phyloP scores from a whole-genome alignment of 2,888 invertebrate species.

The Ceriagrion tenellum region DNA sequence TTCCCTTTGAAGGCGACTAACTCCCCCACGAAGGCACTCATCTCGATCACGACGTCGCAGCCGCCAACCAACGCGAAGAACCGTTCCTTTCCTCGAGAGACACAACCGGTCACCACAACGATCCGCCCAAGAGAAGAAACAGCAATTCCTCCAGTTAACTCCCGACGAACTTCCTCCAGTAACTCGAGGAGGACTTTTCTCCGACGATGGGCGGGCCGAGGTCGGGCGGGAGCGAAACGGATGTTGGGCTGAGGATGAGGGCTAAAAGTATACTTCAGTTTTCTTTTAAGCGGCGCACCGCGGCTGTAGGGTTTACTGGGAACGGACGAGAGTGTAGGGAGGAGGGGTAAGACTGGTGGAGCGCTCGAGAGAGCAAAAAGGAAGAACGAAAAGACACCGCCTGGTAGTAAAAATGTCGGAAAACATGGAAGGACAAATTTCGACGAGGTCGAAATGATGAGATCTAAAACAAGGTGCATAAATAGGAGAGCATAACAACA shows the following conservation, averaged over 20 bases:
- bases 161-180: background rate
- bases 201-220: background rate
- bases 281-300: too few species aligned
- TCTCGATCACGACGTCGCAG: too few species aligned
- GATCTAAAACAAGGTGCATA: constrained; percentile 28
- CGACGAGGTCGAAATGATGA: background rate
- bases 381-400: too few species aligned
- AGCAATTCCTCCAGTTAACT: too few species aligned
- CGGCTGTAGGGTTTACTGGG: background rate
- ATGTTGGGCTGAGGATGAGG: background rate
- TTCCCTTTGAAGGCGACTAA: too few species aligned
- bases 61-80: background rate
- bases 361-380: too few species aligned
- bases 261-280: too few species aligned
- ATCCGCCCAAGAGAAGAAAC: background rate
- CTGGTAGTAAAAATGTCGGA: too few species aligned
- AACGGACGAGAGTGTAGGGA: background rate
- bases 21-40: too few species aligned
- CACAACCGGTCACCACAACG: background rate
- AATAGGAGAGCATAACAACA: constrained; percentile 11
- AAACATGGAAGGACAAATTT: constrained; percentile 8
- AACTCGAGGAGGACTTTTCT: background rate
- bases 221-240: background rate
- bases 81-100: background rate
- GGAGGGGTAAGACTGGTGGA: too few species aligned